Evolutionary conservation across 2,888 invertebrate species (phyloP), one percentile per base, ranked within the genome.

Genomic region (Leptothorax acervorum): DNA sequence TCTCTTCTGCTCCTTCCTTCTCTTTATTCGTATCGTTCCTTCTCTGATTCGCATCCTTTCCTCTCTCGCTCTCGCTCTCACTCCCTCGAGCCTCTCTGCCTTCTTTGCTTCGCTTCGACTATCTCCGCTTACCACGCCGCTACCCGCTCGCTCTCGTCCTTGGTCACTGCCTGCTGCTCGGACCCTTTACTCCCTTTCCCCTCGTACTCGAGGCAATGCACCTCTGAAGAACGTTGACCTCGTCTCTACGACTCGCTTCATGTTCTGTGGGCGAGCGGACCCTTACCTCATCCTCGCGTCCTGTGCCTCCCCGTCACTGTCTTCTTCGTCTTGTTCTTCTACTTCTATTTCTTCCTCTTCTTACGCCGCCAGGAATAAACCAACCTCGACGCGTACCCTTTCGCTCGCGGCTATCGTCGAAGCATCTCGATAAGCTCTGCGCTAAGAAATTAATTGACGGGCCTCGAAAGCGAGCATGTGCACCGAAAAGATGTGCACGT

Each of bases 151-250:
- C 70, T 62, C 60, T 89, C 86, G 79, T 83, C 83, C 86, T 88
- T 83, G 76, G 42, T 83, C 86, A 83, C 81, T 85, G 74, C 63
- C 83, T 65, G 83, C 68, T 60, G 55, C 62, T 63, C 70, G 66
- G 74, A 76, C 73, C 84, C 86, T 65, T 74, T 79, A 65, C 63
- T 73, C 84, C 81, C 71, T 83, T 79, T 70, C 87, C 70, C 79
- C 82, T 85, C 87, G 86, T 87, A 92, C 92, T 90, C 90, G 91
- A 93, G 94, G 94, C 94, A 94, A 94, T 94, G 94, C 92, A 94
- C 94, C 92, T 91, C 92, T 83, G 85, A 87, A 90, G 94, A 92
- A 88, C 94, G 88, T 94, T 94, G 94, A 94, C 94, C 92, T 87
- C 92, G 86, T 75, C 84, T 87, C 88, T 87, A 83, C 75, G 79